phyloP scores from a whole-genome alignment of 2,797 vertebrate species.

The Chrysocyon brachyurus region DNA sequence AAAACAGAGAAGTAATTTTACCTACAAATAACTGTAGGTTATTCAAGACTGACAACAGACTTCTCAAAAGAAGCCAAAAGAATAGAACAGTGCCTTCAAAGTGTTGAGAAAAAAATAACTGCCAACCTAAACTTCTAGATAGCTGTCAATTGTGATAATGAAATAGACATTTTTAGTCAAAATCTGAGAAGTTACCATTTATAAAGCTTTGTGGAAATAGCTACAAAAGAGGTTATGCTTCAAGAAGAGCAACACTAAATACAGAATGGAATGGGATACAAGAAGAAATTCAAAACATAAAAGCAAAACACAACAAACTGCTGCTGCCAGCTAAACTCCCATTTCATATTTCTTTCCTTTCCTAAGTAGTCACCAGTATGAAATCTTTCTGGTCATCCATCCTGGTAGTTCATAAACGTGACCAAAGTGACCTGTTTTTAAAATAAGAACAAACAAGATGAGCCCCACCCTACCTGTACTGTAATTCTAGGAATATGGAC shows the following conservation, averaged over 20 bases:
- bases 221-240: background rate
- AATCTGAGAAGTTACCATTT: background rate
- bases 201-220: background rate
- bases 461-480: background rate
- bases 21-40: background rate
- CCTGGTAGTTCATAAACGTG: background rate
- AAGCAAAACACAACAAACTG: background rate
- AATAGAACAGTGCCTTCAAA: background rate
- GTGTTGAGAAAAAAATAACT: constrained; percentile 12
- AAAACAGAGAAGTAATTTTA: background rate
- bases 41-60: background rate
- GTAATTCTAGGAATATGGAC: background rate
- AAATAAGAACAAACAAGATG: constrained; percentile 6
- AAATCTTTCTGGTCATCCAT: background rate
- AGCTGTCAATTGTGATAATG: background rate
- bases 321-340: background rate
- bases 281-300: background rate
- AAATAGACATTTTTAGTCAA: background rate
- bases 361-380: background rate
- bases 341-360: constrained; percentile 1
- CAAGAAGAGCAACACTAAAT: constrained; percentile 15
- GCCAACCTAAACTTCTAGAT: background rate
- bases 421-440: constrained; percentile 17
- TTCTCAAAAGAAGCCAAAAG: constrained; percentile 18
- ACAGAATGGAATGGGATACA: background rate